phyloP scores from a whole-genome alignment of 2,888 invertebrate genomes.

The Rutpela maculata region DNA sequence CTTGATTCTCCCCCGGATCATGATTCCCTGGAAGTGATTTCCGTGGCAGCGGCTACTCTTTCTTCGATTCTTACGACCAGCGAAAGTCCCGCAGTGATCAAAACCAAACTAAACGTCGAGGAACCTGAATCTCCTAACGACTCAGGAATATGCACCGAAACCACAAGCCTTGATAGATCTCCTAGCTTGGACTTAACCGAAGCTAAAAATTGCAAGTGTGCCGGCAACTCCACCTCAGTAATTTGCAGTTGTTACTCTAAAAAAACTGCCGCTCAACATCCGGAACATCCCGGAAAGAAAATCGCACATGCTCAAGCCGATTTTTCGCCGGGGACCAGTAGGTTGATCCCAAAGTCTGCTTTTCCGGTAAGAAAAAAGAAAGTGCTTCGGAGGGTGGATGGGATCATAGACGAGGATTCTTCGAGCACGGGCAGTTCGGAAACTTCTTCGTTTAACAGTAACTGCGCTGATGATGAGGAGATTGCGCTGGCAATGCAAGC shows the following conservation, averaged over 20 bases:
- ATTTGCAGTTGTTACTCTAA: constrained; percentile 44
- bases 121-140: constrained; percentile 75
- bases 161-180: constrained; percentile 81
- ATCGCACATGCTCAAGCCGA: constrained; percentile 40
- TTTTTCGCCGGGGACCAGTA: constrained; percentile 62
- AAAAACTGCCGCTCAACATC: constrained; percentile 33
- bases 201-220: constrained; percentile 50
- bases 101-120: constrained; percentile 67
- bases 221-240: constrained; percentile 42
- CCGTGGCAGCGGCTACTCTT: constrained; percentile 80
- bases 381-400: constrained; percentile 37
- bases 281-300: constrained; percentile 12
- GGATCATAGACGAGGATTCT: constrained; percentile 61
- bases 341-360: constrained; percentile 53
- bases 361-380: constrained; percentile 52
- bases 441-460: constrained; percentile 85
- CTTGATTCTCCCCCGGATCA: constrained; percentile 74
- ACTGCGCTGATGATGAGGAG: constrained; percentile 90
- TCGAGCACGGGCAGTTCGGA: constrained; percentile 73
- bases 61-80: constrained; percentile 77
- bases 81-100: constrained; percentile 67
- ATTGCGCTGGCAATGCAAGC: constrained; percentile 91
- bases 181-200: constrained; percentile 77
- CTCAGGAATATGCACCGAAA: constrained; percentile 85
- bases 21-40: constrained; percentile 77